Base-by-base conservation (phyloP, 2,113 vertebrate genomes). In the Plecturocebus donacophilus region DNA sequence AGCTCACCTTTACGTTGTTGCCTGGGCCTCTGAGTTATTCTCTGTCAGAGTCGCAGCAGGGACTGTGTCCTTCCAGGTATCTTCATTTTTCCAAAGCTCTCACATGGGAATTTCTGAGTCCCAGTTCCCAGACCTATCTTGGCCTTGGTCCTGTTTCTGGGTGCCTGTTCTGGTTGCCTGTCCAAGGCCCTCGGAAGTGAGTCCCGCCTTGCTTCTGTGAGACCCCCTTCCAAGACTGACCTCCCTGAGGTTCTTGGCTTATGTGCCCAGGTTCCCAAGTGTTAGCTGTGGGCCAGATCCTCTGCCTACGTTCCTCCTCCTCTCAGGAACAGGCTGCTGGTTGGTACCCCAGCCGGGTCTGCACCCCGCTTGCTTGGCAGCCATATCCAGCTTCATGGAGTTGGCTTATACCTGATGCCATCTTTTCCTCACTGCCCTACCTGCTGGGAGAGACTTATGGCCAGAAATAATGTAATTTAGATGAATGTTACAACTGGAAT, bases 401-500 rank as follows among this genome's bases (percentile, higher is more conserved):
- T 14, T 3, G 23, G 56, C 9, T 25, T 47, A 42, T 40, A 35
- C 38, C 64, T 2, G 2, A 6, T 35, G n/a, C 20, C 35, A 45
- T 40, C 6, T 8, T 14, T 21, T 71, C 14, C 11, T 79, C 52
- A 38, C 52, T 76, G 75, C 19, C 49, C 49, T 47, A 84, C 56
- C 9, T 13, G 14, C 3, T 90, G 23, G 54, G 61, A 95, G 87
- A 56, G 98, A 97, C 95, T 97, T 88, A 97, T 64, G 70, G 54
- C 58, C 91, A 93, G 35, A 52, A 83, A 68, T 61, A 92, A 92
- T 87, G 92, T 45, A 97, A 91, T 87, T 94, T 94, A 96, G 93
- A 97, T 47, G 96, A 61, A 81, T 84, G 95, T 97, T 84, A 98
- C 73, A 94, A 95, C 8, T 85, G 49, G 95, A 94, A 86, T 93